Base-by-base conservation (phyloP, 2,888 invertebrate species). In the Bembecia ichneumoniformis region DNA sequence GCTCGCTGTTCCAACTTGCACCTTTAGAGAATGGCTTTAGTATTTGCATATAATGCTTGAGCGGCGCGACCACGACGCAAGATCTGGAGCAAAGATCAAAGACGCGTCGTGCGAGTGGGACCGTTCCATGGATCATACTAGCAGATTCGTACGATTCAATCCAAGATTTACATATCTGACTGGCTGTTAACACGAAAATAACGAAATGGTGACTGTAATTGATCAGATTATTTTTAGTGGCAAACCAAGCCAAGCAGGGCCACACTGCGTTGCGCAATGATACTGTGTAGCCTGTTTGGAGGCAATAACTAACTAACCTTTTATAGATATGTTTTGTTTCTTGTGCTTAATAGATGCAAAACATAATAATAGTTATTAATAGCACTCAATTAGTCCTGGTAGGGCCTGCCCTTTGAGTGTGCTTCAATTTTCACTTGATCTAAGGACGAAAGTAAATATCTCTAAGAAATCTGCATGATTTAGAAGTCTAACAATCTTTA, bases 31-130 rank as follows among this genome's bases (percentile, higher is more conserved):
- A 68, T 56, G 68, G 70, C 58, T 62, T 60, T 58, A 64, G 56
- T 66, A 80, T 82, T 82, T 77, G 76, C 80, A 82, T 82, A 82
- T 80, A 82, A 82, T 77, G 74, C 74, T 60, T 64, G 68, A 69
- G 69, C 68, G 70, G 73, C 57, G 74, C 74, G 73, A 71, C 76
- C 77, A 78, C 79, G 77, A 77, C 57, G 66, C 59, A 51, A 80
- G 82, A 82, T 82, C 74, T 82, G 59, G 82, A 81, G 77, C 82
- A 76, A 47, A 69, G 82, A 82, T 82, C 72, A 55, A n/a, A 45
- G 59, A 60, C 58, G 56, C 59, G 67, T 74, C 77, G 78, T 77
- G 76, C 60, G 68, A 68, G 62, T 60, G 61, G 53, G 14, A n/a
- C 7, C 46, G 62, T 64, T 63, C 56, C 67, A 66, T 70, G 66